A percentile compares a stretch with the other conserved stretches of the same genome.
Evolutionary conservation across 1,140 invertebrate species (phyloP).

Genomic region (Drosophila bocki): DNA sequence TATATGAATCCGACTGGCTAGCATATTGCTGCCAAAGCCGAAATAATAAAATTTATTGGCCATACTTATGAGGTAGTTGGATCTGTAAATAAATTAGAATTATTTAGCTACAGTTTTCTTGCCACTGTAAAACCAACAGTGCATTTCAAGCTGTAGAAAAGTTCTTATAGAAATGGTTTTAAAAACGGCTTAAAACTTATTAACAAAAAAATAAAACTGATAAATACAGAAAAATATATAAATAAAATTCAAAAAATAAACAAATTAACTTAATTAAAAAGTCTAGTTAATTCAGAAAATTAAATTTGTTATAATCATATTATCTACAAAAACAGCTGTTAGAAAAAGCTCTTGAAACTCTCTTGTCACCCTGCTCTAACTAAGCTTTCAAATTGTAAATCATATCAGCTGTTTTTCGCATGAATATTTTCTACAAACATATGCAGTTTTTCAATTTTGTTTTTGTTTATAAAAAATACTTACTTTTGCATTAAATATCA

Average conservation of each 20-base stretch:
- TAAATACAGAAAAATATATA: neutral
- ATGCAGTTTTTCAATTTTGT: no score
- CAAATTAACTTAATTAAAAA: neutral
- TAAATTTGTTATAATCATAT: neutral
- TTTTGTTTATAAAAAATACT: neutral
- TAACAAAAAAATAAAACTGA: neutral
- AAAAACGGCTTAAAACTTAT: neutral
- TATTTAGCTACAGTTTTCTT: neutral
- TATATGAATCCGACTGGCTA: slow-evolving; percentile 74
- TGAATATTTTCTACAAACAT: neutral
- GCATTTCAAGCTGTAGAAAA: neutral
- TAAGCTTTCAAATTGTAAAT: slow-evolving; percentile 36
- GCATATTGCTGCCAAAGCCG: slow-evolving; percentile 79
- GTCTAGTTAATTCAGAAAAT: neutral
- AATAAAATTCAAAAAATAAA: neutral
- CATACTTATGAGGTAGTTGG: slow-evolving; percentile 28
- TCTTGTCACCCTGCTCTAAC: neutral
- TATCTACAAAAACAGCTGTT: neutral
- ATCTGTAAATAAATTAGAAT: slow-evolving; percentile 5
- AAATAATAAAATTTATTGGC: slow-evolving; percentile 75
- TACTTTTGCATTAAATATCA: neutral
- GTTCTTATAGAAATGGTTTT: neutral
- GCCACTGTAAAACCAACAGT: neutral
- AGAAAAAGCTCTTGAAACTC: slow-evolving; percentile 2
- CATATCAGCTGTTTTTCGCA: slow-evolving; percentile 34